Percentiles rank a stretch among this genome's conserved stretches.
phyloP scores from a whole-genome alignment of 2,113 vertebrate genomes.

The Thunnus thynnus region DNA sequence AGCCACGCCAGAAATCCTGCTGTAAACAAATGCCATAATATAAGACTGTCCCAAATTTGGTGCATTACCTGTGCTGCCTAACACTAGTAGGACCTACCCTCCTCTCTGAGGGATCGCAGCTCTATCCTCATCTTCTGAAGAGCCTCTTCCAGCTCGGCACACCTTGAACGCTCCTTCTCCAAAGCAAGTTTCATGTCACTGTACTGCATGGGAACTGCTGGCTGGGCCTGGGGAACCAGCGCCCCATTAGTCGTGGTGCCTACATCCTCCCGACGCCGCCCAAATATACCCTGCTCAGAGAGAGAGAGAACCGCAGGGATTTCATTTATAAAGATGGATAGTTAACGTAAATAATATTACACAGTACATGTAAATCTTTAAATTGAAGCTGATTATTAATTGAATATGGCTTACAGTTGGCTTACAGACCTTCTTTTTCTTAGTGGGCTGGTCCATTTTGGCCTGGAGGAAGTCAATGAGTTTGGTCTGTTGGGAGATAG shows the following conservation, averaged over 20 bases:
- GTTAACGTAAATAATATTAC: background rate
- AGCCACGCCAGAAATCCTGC: background rate
- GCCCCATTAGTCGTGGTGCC: conserved; percentile 81
- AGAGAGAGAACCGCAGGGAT: conserved; percentile 40
- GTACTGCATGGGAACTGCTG: conserved; percentile 93
- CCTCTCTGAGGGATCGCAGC: conserved; percentile 94
- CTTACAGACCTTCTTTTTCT: conserved; percentile 96
- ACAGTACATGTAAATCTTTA: background rate
- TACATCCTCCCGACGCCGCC: conserved; percentile 94
- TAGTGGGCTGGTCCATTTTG: conserved; percentile 98
- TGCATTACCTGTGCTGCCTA: background rate
- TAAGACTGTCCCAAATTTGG: background rate
- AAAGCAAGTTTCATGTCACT: conserved; percentile 96
- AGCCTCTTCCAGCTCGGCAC: conserved; percentile 96
- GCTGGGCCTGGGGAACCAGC: conserved; percentile 63
- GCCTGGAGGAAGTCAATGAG: conserved; percentile 99
- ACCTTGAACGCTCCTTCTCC: conserved; percentile 97
- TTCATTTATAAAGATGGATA: background rate
- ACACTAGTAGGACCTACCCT: conserved; percentile 85
- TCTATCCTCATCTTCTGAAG: conserved; percentile 99
- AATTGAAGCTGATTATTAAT: conserved; percentile 26
- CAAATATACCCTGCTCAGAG: conserved; percentile 95
- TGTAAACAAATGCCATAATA: background rate
- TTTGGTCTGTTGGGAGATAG: conserved; percentile 99
- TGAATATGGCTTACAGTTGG: conserved; percentile 6